phyloP scores from a whole-genome alignment of 2,113 vertebrate species.

The Corythornis vintsioides region DNA sequence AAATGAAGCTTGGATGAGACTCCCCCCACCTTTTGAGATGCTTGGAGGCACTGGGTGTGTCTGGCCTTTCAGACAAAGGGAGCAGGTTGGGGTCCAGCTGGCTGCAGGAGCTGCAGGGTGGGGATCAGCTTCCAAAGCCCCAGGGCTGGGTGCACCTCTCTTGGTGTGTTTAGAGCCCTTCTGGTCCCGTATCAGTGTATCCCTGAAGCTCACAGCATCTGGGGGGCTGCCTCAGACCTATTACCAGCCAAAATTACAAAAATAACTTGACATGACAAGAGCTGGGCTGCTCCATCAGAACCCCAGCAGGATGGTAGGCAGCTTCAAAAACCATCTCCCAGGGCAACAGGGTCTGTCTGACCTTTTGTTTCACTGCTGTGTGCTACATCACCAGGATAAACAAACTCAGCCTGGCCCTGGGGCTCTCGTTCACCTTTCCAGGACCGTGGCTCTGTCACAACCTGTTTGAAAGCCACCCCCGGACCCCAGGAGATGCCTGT shows the following conservation, averaged over 20 bases:
- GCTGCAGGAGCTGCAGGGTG: neutral
- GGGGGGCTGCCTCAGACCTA: neutral
- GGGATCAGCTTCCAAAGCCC: neutral
- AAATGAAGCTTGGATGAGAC: neutral
- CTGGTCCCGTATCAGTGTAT: neutral
- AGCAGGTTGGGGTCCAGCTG: fast-evolving
- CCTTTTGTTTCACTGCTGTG: slow-evolving; percentile 61
- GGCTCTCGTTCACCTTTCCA: slow-evolving; percentile 66
- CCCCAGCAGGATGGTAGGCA: slow-evolving; percentile 26
- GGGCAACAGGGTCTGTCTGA: slow-evolving; percentile 64
- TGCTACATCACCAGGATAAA: slow-evolving; percentile 57
- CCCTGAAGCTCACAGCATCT: neutral
- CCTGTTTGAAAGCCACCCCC: slow-evolving; percentile 27
- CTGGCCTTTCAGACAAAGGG: neutral
- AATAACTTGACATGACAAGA: slow-evolving; percentile 44
- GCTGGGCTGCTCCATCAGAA: fast-evolving
- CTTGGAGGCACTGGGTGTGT: neutral
- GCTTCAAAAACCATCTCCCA: slow-evolving; percentile 70
- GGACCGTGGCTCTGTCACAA: slow-evolving; percentile 58
- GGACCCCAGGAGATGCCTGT: neutral
- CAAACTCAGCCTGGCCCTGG: slow-evolving; percentile 56
- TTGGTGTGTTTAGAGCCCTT: neutral
- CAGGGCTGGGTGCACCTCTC: neutral
- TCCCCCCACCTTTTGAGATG: neutral
- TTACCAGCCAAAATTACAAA: neutral